A percentile compares a stretch with the other conserved stretches of the same genome.
These are phyloP conservation scores for Rotaria sp. DNA, from an alignment of 2,888 invertebrate species.

Conservation along the genomic window DNA sequence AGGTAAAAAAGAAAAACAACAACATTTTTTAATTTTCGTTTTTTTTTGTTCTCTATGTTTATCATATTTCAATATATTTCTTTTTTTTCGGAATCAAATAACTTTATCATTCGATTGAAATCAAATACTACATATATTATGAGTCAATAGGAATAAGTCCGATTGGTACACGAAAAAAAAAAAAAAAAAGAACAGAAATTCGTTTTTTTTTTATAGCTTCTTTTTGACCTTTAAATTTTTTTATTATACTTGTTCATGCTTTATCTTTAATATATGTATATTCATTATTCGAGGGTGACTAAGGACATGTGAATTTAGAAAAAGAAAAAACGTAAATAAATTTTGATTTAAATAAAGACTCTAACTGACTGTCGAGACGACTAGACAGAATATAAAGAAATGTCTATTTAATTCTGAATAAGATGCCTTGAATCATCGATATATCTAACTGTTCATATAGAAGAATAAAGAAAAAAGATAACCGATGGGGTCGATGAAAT, in stretches of 20 bases:
- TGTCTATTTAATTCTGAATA: not conserved
- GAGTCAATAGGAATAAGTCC: not conserved
- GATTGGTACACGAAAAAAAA: not conserved
- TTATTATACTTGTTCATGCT: not conserved
- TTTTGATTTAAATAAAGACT: not conserved
- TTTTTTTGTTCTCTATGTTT: not conserved
- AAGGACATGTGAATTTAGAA: not conserved
- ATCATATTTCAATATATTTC: not conserved
- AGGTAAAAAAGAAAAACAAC: not conserved
- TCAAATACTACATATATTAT: not conserved
- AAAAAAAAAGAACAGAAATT: not conserved
- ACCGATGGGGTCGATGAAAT: not conserved
- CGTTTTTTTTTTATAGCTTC: not conserved
- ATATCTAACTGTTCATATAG: not conserved
- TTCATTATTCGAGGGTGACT: not conserved
- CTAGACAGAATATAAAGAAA: constrained; percentile 19
- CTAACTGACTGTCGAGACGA: not conserved
- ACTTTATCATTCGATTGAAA: not conserved
- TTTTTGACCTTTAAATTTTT: not conserved
- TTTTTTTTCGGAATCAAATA: not conserved
- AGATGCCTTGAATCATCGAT: not conserved
- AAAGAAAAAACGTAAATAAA: not conserved
- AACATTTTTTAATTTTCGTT: not conserved
- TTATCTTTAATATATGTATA: not conserved
- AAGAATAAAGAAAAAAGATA: not conserved